Percentiles rank a stretch among this genome's conserved stretches.
Conservation (phyloP, 2,888 invertebrate species). For the Andrena flavipes region DNA sequence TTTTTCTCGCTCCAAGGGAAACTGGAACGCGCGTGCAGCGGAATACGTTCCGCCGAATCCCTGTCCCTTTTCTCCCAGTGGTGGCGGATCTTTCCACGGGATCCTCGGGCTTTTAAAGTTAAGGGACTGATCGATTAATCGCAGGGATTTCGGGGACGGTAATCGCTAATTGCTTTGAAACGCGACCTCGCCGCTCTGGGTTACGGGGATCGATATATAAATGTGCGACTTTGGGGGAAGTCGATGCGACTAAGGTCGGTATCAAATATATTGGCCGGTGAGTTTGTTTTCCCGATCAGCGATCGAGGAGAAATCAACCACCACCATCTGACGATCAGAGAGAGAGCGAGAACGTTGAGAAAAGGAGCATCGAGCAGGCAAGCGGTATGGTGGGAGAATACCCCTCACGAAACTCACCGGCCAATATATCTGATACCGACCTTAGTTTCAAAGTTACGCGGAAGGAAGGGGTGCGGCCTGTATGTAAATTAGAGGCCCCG, state of each 20-base stretch:
- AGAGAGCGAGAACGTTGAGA: too few relatives aligned
- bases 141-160: slow-evolving; percentile 16
- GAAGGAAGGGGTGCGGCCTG: neutral
- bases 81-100: neutral
- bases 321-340: too few relatives aligned
- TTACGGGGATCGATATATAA: slow-evolving; percentile 52
- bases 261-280: too few relatives aligned
- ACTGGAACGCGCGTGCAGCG: slow-evolving; percentile 46
- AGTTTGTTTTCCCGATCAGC: too few relatives aligned
- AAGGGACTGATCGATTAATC: neutral
- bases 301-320: too few relatives aligned
- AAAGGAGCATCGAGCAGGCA: too few relatives aligned
- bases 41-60: slow-evolving; percentile 11
- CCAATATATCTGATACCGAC: too few relatives aligned
- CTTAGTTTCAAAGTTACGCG: slow-evolving; percentile 44
- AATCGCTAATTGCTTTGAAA: neutral
- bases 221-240: slow-evolving; percentile 55
- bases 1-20: slow-evolving; percentile 34
- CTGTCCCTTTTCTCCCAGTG: neutral
- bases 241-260: slow-evolving; percentile 53
- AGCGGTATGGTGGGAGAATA: too few relatives aligned
- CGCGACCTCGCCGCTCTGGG: neutral
- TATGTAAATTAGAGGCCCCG: slow-evolving; percentile 44
- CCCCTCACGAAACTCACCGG: too few relatives aligned
- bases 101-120: neutral